A percentile compares a stretch with the other conserved stretches of the same genome.
Conservation (phyloP, 2,888 invertebrate genomes). For the Ceriagrion tenellum region DNA sequence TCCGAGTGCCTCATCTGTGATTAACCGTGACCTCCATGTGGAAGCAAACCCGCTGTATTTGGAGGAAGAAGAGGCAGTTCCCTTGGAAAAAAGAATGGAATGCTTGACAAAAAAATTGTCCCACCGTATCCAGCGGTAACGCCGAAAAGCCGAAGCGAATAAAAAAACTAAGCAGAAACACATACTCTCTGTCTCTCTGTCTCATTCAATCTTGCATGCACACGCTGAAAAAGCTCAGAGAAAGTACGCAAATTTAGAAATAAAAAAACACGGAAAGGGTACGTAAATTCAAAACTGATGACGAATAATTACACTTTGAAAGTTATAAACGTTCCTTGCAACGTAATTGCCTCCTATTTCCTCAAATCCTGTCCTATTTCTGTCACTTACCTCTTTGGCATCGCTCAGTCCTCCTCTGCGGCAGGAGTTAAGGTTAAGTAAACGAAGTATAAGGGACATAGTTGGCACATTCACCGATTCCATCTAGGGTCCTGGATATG, state of each 20-base stretch:
- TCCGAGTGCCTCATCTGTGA: neutral
- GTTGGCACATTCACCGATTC: too few species aligned
- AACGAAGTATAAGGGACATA: neutral
- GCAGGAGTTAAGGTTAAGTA: neutral
- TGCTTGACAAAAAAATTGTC: neutral
- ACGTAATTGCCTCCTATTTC: conserved; percentile 26
- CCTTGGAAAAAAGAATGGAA: neutral
- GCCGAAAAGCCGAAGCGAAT: neutral
- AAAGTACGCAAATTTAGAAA: neutral
- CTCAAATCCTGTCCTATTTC: neutral
- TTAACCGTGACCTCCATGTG: conserved; percentile 22
- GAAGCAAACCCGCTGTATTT: neutral
- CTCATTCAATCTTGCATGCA: too few species aligned
- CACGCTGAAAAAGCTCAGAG: neutral
- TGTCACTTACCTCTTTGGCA: neutral
- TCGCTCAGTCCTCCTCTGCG: neutral
- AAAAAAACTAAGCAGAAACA: neutral
- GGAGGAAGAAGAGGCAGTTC: neutral
- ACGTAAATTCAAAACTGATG: conserved; percentile 51
- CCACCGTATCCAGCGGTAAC: conserved; percentile 16
- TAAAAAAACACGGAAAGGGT: neutral
- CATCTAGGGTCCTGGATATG: too few species aligned
- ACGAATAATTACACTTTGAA: conserved; percentile 54
- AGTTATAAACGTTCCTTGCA: conserved; percentile 28
- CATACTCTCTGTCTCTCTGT: neutral